These are phyloP conservation scores for Tautogolabrus adspersus DNA, from an alignment of 2,113 vertebrate species.

Conservation along the genomic window DNA sequence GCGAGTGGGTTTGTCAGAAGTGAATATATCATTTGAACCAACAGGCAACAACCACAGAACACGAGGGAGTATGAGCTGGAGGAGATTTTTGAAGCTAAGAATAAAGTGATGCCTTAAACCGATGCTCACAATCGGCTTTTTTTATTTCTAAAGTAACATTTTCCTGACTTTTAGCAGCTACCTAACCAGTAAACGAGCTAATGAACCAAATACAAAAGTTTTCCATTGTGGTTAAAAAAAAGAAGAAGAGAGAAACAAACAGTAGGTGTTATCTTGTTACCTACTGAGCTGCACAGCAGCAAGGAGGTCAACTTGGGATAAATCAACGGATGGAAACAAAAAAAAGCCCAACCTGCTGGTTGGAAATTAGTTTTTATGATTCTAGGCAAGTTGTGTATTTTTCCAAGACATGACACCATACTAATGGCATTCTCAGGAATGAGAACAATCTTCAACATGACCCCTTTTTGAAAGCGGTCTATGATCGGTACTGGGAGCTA, in stretches of 20 bases:
- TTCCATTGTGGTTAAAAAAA: constrained; percentile 33
- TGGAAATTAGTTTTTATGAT: constrained; percentile 12
- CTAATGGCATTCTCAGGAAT: constrained; percentile 15
- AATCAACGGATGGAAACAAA: constrained; percentile 8
- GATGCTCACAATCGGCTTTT: not conserved
- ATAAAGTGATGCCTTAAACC: not conserved
- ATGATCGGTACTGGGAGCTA: not conserved
- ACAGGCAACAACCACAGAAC: constrained; percentile 21
- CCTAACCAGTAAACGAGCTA: constrained; percentile 4
- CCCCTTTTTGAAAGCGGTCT: not conserved
- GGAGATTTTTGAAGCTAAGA: not conserved
- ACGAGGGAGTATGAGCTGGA: not conserved
- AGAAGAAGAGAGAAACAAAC: not conserved
- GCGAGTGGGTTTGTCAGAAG: constrained; percentile 12
- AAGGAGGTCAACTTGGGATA: not conserved
- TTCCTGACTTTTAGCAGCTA: not conserved
- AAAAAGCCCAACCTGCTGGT: not conserved
- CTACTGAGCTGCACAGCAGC: constrained; percentile 1
- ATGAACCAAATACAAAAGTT: constrained; percentile 15
- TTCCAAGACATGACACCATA: constrained; percentile 26
- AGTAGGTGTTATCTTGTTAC: constrained; percentile 14
- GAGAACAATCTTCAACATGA: constrained; percentile 6
- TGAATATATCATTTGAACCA: constrained; percentile 24
- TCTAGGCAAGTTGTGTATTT: constrained; percentile 21
- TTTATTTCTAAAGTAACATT: not conserved